Evolutionary conservation across 2,888 invertebrate genomes (phyloP), one percentile per base, ranked within the genome.

Genomic region (Lasioglossum leucozonium): DNA sequence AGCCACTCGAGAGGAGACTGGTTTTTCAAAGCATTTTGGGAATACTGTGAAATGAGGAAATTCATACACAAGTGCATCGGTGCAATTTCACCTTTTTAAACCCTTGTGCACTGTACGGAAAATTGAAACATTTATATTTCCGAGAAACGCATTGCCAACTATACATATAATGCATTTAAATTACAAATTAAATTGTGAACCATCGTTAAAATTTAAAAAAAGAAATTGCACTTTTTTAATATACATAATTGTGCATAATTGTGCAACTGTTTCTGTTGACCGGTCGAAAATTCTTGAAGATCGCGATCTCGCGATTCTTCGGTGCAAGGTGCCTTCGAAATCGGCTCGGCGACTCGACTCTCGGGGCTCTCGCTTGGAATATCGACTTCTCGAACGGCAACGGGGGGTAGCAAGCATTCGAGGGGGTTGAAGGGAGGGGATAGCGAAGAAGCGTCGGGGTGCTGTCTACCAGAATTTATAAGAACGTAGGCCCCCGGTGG

Each of bases 391-490:
- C 34, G 47, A 44, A 75, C 34, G 55, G 74, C 30, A 51, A 22
- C 51, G 51, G 51, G 11, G 42, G 42, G 37, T 65, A 51, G 44
- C 51, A 13, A 51, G 51, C 22, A 51, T 55, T 44, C n/a, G 65
- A 47, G 73, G 55, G 10, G 13, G 13, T 11, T 13, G 13, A 26
- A 4, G 26, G 5, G 26, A 13, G 26, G 58, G 26, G 13, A 5
- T 13, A 51, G 26, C 58, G 58, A 58, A 58, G 26, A 58, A n/a
- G 79, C 34, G 26, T 40, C 30, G 51, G 72, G 30, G 62, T 72
- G 80, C 80, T 81, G 82, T 77, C 87, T 75, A 72, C 10, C 51
- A 62, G 80, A 84, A 87, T 87, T 87, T 87, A 87, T 81, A 82
- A 79, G 82, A 72, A 81, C 62, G 44, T 30, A 55, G 37, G 65